Evolutionary conservation across 2,888 invertebrate genomes (phyloP).

Genomic region (Tenthredo scrophulariae): DNA sequence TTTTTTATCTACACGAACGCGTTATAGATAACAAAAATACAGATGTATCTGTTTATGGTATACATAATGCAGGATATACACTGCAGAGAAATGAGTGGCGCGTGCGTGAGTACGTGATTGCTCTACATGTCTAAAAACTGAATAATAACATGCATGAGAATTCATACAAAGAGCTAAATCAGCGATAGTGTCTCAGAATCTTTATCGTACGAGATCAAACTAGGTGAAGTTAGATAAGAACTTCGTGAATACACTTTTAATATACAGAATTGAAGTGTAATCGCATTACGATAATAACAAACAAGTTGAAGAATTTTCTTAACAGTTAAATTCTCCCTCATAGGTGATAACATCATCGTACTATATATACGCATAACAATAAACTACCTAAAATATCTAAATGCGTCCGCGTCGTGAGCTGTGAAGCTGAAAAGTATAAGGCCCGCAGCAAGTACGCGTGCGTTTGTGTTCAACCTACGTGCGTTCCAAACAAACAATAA

Average conservation of each 20-base stretch:
- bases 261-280: neutral
- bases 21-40: neutral
- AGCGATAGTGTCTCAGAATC: neutral
- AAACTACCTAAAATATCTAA: conserved; percentile 10
- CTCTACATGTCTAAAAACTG: neutral
- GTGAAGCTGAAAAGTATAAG: neutral
- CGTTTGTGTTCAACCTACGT: neutral
- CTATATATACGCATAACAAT: neutral
- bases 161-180: neutral
- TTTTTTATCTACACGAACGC: neutral
- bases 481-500: neutral
- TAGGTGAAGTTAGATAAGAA: neutral
- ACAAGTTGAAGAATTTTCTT: neutral
- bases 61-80: no score
- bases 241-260: neutral
- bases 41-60: no score
- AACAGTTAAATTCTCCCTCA: neutral
- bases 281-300: neutral
- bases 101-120: neutral
- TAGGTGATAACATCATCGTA: neutral
- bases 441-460: neutral
- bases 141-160: neutral
- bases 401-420: neutral
- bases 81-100: neutral
- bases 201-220: neutral